Base-by-base conservation (phyloP, 2,113 vertebrate genomes). In the Polyodon spathula region DNA sequence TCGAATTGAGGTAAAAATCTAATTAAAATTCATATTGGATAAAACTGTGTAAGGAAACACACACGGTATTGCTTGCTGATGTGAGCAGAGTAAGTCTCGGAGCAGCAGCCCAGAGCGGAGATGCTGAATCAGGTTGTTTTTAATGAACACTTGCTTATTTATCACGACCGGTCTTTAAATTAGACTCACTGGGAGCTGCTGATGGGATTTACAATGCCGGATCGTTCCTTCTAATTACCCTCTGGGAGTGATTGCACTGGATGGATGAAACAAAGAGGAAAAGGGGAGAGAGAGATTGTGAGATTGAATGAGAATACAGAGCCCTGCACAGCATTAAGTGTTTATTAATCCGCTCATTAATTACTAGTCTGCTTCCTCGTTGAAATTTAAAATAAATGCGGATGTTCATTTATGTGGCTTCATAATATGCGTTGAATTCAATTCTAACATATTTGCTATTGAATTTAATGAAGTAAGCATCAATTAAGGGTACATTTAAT, bases 81-180 rank as follows among this genome's bases (percentile, higher is more conserved):
- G 27, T 8, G 37, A 38, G 37, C 12, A 5, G 43, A 65, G 17
- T 6, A 17, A 15, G 44, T 44, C 65, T 68, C 68, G 71, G 63
- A 67, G 56, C 16, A n/a, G 39, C 48, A 78, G 71, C 68, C 62
- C 43, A 51, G 70, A 71, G 56, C 61, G 55, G n/a, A 54, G 64
- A 64, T 84, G 86, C 84, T 86, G 84, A 86, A 71, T 88, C 84
- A 84, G 80, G 74, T 61, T 77, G 68, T 73, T 78, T 76, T 81
- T 83, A 84, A 88, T 83, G 80, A 86, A 82, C 68, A 77, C 79
- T 74, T 71, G 72, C 71, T 69, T 84, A 68, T 86, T 84, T 77
- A 85, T 78, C 78, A 76, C 66, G 55, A 54, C 77, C 73, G 65
- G 75, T 74, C 82, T 81, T 77, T 82, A 76, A 72, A 70, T 61